A percentile compares a stretch with the other conserved stretches of the same genome.
phyloP scores from a whole-genome alignment of 1,140 invertebrate species.

The Lucilia cuprina region DNA sequence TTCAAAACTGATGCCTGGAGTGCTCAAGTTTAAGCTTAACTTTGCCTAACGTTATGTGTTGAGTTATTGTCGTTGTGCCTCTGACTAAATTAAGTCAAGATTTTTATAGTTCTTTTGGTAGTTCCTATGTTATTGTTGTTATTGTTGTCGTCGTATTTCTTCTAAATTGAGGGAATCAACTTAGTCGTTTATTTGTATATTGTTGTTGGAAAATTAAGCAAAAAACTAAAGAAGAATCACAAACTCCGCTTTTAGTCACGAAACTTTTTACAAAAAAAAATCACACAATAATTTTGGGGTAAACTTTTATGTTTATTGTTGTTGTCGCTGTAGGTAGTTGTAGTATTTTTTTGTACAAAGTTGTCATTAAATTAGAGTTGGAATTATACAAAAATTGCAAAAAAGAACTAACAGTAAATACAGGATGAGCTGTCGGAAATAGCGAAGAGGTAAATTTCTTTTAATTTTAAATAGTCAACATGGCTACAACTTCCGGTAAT shows the following conservation, averaged over 20 bases:
- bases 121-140: not conserved
- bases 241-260: not conserved
- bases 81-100: conserved; percentile 8
- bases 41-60: not conserved
- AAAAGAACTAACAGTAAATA: not conserved
- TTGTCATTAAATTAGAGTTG: conserved; percentile 14
- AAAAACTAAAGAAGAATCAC: not conserved
- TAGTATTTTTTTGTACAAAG: not conserved
- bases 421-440: not conserved
- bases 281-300: not conserved
- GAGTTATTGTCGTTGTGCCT: not conserved
- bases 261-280: not conserved
- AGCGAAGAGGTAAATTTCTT: too few relatives aligned
- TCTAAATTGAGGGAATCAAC: not conserved
- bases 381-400: not conserved
- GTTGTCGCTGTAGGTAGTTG: not conserved
- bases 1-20: not conserved
- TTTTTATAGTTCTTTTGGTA: not conserved
- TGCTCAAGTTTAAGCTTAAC: not conserved
- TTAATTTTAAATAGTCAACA: too few relatives aligned
- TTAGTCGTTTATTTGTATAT: not conserved
- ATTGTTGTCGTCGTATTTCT: not conserved
- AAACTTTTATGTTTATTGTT: not conserved
- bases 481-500: too few relatives aligned
- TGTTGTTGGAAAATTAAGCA: not conserved